Evolutionary conservation across 2,113 vertebrate genomes (phyloP), one percentile per base, ranked within the genome.

Genomic region (Corythaixoides concolor): DNA sequence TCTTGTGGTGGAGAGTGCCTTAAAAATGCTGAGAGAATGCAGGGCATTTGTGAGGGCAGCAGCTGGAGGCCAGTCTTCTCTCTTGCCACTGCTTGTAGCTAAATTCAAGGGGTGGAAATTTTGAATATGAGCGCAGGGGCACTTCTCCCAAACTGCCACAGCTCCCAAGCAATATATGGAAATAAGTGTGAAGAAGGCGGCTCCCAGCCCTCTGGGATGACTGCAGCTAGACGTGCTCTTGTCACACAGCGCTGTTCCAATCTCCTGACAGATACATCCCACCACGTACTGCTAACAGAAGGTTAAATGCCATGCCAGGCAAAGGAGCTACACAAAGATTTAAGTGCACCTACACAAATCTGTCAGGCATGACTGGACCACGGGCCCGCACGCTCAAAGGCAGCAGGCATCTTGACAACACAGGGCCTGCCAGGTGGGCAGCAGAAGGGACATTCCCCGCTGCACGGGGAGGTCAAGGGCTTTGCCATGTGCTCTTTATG

Each of bases 201-300:
- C 91, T 96, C 90, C 88, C 90, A 82, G 60, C 43, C 41, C 91
- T n/a, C 82, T 39, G 84, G 83, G 58, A 53, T 30, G 72, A 58
- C 10, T 7, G 11, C 78, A 80, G 90, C 74, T 6, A 69, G 90
- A 60, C 68, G 53, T 22, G 5, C 66, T 85, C 91, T 12, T 69
- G 75, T 83, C 93, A 88, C 23, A 49, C 24, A 27, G 76, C 0
- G 2, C 82, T 2, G 30, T 47, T 92, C 86, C 95, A 82, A 26
- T 30, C 94, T 94, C 91, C 89, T 82, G 89, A 70, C 91, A 96
- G 94, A 82, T 72, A 26, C 95, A 92, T 74, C 95, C 88, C 95
- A 91, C 89, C 89, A 67, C 2, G 2, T 18, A 20, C 41, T 37
- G 80, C 80, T 22, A 76, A 68, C 87, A 90, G 89, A 87, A 96